Base-by-base conservation (phyloP, 2,113 vertebrate species). In the Mus spicilegus region DNA sequence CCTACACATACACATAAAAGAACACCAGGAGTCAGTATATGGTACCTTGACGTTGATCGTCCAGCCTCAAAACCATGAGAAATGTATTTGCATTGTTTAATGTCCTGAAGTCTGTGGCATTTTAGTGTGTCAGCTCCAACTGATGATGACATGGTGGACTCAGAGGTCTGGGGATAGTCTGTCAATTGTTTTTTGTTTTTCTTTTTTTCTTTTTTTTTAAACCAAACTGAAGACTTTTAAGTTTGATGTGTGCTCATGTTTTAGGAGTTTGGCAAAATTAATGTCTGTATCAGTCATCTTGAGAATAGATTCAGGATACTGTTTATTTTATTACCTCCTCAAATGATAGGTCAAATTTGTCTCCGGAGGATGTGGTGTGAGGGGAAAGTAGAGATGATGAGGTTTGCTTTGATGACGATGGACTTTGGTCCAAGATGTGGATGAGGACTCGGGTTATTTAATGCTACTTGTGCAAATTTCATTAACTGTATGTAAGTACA, bases 191-290 rank as follows among this genome's bases (percentile, higher is more conserved):
- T 63, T 46, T 77, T 93, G 86, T 82, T 76, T 19, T 58, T 58
- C 19, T 5, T 19, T 58, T 56, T 78, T 95, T 87, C 77, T 77
- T 63, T 61, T 20, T 61, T 63, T 63, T 24, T n/a, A n/a, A 24
- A n/a, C 30, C 24, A 78, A 94, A 78, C 51, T 33, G 17, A 28
- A 94, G 70, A 65, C 9, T 54, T 80, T 93, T 63, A 95, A 76
- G 61, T 76, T 42, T 88, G 72, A 91, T 49, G 69, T 92, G 28
- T 72, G 54, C 39, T 89, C 16, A 14, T 10, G 61, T 51, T 81
- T 90, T 93, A 54, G 13, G 33, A 67, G 3, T 33, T 63, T 46
- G 58, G 5, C 90, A 42, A 96, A 87, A 77, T 61, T 46, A 39
- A 78, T 22, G 36, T 67, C 54, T 14, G 42, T 30, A 46, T 39